Evolutionary conservation across 92 coral and sea anemone genomes (phyloP).

Genomic region (Umimayanthus chanpuru): DNA sequence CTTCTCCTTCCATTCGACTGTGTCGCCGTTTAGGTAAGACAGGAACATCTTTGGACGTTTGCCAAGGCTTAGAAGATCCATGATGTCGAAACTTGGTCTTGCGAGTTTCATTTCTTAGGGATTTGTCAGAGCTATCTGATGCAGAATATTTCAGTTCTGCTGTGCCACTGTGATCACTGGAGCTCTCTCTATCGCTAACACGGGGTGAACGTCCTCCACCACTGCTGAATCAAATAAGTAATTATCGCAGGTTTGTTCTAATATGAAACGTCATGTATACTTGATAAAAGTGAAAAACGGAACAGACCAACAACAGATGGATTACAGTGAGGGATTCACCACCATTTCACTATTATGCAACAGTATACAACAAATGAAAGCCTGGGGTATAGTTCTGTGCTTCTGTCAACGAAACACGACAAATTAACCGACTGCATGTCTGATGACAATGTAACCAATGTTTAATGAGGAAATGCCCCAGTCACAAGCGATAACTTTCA

Average conservation of each 20-base stretch:
- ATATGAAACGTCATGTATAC: not conserved
- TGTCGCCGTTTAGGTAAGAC: constrained; percentile 13
- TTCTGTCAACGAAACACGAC: too few relatives aligned
- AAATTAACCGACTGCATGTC: too few relatives aligned
- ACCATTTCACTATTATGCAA: too few relatives aligned
- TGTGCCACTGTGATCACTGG: constrained; percentile 21
- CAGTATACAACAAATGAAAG: too few relatives aligned
- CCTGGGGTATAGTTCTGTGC: too few relatives aligned
- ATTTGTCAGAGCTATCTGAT: constrained; percentile 36
- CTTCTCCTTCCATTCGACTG: constrained; percentile 22
- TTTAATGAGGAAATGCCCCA: too few relatives aligned
- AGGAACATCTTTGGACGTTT: constrained; percentile 10
- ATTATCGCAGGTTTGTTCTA: not conserved
- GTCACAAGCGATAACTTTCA: too few relatives aligned
- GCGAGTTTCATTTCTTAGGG: constrained; percentile 23
- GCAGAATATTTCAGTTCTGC: constrained; percentile 38
- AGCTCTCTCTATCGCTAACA: constrained; percentile 34
- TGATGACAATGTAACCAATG: too few relatives aligned
- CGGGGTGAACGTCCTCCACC: not conserved
- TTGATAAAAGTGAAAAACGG: not conserved
- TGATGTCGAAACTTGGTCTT: constrained; percentile 1
- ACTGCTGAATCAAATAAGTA: not conserved
- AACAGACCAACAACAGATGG: too few relatives aligned
- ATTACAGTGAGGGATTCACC: not conserved
- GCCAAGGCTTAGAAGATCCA: not conserved